Evolutionary conservation across 30 jellyfish, hydroid and myxozoan genomes (phyloP).

Genomic region (Phacellophora camtschatica): DNA sequence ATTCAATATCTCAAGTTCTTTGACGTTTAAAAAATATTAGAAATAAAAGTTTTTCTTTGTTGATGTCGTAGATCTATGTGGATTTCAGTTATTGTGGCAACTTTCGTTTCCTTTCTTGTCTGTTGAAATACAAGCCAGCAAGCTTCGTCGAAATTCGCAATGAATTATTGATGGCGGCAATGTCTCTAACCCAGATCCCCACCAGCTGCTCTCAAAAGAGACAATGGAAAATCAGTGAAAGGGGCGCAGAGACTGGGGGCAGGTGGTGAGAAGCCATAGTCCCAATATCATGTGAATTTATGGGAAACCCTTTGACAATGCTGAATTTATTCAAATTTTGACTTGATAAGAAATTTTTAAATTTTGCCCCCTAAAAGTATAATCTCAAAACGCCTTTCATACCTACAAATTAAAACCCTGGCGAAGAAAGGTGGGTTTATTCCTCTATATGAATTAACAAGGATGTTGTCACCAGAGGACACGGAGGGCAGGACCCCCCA

Average conservation of each 20-base stretch:
- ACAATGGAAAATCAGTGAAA: not conserved
- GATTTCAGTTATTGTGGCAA: not conserved
- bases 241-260: too few species aligned
- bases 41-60: not conserved
- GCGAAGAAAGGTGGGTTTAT: too few species aligned
- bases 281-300: too few species aligned
- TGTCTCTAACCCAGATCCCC: slow-evolving; percentile 30
- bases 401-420: too few species aligned
- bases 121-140: slow-evolving; percentile 40
- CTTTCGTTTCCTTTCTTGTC: not conserved
- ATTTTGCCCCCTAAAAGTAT: too few species aligned
- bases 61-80: slow-evolving; percentile 16
- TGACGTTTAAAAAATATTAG: not conserved
- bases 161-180: slow-evolving; percentile 11
- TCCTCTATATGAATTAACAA: too few species aligned
- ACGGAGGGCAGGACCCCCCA: too few species aligned
- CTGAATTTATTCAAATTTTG: not conserved
- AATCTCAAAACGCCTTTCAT: too few species aligned
- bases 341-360: not conserved
- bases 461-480: too few species aligned
- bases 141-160: slow-evolving; percentile 61
- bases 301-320: too few species aligned
- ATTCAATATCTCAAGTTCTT: not conserved
- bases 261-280: too few species aligned
- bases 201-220: slow-evolving; percentile 30